These are phyloP conservation scores for Maconellicoccus hirsutus DNA, from an alignment of 1,140 invertebrate genomes.

Conservation along the genomic window DNA sequence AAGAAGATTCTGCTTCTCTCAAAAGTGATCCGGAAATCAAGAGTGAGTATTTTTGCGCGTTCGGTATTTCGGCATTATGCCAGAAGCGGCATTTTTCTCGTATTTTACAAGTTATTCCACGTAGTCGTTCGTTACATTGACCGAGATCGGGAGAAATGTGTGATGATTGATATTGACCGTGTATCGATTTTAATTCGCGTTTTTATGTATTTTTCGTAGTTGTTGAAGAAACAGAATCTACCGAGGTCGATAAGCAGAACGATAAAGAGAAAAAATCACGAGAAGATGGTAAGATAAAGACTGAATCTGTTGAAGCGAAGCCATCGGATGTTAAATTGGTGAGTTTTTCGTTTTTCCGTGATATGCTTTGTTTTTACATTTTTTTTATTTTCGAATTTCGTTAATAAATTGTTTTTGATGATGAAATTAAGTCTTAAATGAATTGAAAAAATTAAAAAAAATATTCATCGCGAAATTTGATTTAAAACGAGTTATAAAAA, in stretches of 20 bases:
- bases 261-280: conserved; percentile 33
- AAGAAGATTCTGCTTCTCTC: conserved; percentile 72
- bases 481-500: not conserved
- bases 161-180: not conserved
- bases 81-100: not conserved
- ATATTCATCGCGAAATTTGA: too few species aligned
- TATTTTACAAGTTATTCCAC: not conserved
- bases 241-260: conserved; percentile 33
- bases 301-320: conserved; percentile 18
- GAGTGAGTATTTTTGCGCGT: conserved; percentile 39
- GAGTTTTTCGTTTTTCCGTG: not conserved
- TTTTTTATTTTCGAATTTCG: too few species aligned
- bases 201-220: conserved; percentile 25
- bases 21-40: conserved; percentile 64
- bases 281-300: conserved; percentile 31
- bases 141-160: too few species aligned
- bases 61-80: not conserved
- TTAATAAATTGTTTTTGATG: not conserved
- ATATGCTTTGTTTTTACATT: not conserved
- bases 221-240: conserved; percentile 35
- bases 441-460: too few species aligned
- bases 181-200: not conserved
- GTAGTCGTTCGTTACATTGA: too few species aligned
- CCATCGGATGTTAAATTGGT: not conserved
- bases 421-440: not conserved